These are phyloP conservation scores for Drosophila varians DNA, from an alignment of 1,140 invertebrate genomes.

Conservation along the genomic window DNA sequence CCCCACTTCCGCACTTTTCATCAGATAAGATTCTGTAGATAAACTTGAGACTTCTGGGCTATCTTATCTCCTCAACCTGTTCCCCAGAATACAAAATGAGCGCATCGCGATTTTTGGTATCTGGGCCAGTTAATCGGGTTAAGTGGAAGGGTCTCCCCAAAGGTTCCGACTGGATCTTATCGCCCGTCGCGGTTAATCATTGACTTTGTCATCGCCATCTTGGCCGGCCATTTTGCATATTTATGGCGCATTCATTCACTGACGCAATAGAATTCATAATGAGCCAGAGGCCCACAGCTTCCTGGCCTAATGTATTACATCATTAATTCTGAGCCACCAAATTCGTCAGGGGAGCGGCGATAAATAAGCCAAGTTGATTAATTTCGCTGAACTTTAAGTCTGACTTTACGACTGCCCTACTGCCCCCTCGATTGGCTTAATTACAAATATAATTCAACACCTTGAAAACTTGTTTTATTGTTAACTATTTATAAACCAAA, in stretches of 20 bases:
- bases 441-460: slow-evolving; percentile 47
- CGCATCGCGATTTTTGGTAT: slow-evolving; percentile 9
- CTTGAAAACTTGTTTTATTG: slow-evolving; percentile 34
- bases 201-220: slow-evolving; percentile 36
- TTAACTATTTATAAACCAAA: slow-evolving; percentile 9
- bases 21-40: slow-evolving; percentile 30
- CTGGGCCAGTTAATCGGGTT: slow-evolving; percentile 11
- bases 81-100: slow-evolving; percentile 1
- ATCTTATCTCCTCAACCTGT: slow-evolving; percentile 18
- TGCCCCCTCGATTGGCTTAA: slow-evolving; percentile 33
- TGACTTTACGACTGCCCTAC: slow-evolving; percentile 43
- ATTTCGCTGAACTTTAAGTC: slow-evolving; percentile 36
- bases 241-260: slow-evolving; percentile 33
- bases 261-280: slow-evolving; percentile 45
- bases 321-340: slow-evolving; percentile 40
- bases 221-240: slow-evolving; percentile 42
- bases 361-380: slow-evolving; percentile 37
- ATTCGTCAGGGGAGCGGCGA: slow-evolving; percentile 31
- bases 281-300: slow-evolving; percentile 18
- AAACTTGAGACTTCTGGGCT: slow-evolving; percentile 7
- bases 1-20: background rate
- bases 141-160: slow-evolving; percentile 2
- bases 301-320: slow-evolving; percentile 52
- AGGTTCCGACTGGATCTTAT: slow-evolving; percentile 6
- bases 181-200: slow-evolving; percentile 1